Percentiles rank a stretch among this genome's conserved stretches.
phyloP scores from a whole-genome alignment of 2,113 vertebrate species.

The Aspiorhynchus laticeps region DNA sequence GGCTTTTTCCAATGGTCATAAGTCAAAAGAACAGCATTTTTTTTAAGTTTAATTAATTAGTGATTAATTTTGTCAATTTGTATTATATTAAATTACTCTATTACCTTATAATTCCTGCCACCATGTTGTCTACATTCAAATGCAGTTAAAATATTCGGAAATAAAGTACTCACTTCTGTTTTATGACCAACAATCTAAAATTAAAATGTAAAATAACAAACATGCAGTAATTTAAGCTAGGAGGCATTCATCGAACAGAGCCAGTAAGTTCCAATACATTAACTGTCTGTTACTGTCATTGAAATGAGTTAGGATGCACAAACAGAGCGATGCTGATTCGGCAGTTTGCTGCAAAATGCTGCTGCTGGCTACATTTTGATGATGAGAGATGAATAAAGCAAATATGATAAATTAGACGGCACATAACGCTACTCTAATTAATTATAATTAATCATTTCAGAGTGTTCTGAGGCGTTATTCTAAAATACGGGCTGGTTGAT shows the following conservation, averaged over 20 bases:
- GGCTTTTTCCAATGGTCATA: too few species aligned
- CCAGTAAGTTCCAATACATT: conserved; percentile 51
- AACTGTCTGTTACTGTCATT: conserved; percentile 64
- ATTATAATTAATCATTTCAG: conserved; percentile 76
- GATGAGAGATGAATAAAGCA: conserved; percentile 73
- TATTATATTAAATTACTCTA: not conserved
- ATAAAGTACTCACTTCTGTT: not conserved
- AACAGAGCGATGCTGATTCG: conserved; percentile 67
- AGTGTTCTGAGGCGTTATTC: conserved; percentile 70
- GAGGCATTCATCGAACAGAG: conserved; percentile 22
- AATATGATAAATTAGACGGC: conserved; percentile 75
- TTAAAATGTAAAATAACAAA: not conserved
- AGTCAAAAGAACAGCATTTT: too few species aligned
- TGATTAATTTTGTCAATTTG: not conserved
- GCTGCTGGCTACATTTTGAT: conserved; percentile 68
- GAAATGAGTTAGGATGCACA: conserved; percentile 57
- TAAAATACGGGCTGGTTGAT: conserved; percentile 74
- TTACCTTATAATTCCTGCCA: not conserved
- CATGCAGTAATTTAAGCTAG: not conserved
- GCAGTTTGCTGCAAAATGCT: conserved; percentile 57
- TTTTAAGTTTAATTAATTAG: not conserved
- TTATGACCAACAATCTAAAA: not conserved
- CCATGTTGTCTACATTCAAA: not conserved
- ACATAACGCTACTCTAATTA: conserved; percentile 74
- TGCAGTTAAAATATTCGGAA: not conserved